phyloP scores from a whole-genome alignment of 2,888 invertebrate genomes.

The Allacma fusca region DNA sequence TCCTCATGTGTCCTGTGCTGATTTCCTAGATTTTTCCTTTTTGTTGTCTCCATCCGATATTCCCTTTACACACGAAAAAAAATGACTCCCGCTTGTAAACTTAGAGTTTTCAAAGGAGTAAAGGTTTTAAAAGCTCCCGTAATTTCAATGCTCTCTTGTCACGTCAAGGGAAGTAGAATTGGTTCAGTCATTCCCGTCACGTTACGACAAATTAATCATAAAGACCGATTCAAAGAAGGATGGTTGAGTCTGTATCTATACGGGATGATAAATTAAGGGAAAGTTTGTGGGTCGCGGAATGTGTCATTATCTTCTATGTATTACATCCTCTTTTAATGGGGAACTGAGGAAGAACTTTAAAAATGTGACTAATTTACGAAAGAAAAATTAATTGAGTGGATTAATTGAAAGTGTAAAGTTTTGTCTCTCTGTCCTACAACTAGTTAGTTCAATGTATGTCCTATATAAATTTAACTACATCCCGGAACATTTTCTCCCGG shows the following conservation, averaged over 20 bases:
- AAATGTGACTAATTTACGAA: background rate
- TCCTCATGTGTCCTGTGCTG: background rate
- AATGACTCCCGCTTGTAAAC: too few species aligned
- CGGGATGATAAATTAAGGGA: too few species aligned
- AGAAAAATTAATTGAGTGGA: conserved; percentile 16
- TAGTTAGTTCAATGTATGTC: background rate
- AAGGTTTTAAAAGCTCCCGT: background rate
- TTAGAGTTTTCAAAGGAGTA: too few species aligned
- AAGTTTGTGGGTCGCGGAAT: too few species aligned
- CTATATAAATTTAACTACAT: too few species aligned
- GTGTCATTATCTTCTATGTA: too few species aligned
- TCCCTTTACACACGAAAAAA: too few species aligned
- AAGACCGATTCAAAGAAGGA: background rate
- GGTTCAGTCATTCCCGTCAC: background rate
- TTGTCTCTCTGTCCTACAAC: background rate
- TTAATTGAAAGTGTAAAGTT: conserved; percentile 16
- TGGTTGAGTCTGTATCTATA: too few species aligned
- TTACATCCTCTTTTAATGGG: too few species aligned
- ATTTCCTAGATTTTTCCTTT: background rate
- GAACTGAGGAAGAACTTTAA: too few species aligned
- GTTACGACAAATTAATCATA: background rate
- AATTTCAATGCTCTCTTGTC: background rate
- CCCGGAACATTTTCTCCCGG: too few species aligned
- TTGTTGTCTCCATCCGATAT: too few species aligned
- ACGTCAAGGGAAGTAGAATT: background rate